phyloP scores from a whole-genome alignment of 2,113 vertebrate species.

The Cephalopholis sonnerati region DNA sequence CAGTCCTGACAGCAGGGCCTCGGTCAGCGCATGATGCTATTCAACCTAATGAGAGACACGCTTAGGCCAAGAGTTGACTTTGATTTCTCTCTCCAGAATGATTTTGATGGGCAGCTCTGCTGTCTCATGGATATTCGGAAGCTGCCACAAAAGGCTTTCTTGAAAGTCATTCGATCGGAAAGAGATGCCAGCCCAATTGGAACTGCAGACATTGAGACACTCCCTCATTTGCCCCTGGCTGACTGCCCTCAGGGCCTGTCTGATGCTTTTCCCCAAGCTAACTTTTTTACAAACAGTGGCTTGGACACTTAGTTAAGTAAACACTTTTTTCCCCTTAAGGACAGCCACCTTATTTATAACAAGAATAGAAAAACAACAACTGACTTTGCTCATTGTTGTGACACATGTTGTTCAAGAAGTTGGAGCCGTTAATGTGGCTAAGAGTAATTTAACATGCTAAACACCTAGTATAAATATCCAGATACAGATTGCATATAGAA shows the following conservation, averaged over 20 bases:
- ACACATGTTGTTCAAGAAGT: background rate
- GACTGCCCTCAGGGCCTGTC: slow-evolving; percentile 25
- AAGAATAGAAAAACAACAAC: background rate
- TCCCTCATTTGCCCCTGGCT: slow-evolving; percentile 44
- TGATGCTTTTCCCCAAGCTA: slow-evolving; percentile 6
- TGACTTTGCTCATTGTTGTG: background rate
- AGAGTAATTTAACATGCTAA: background rate
- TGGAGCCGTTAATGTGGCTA: too few relatives aligned
- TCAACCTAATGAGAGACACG: slow-evolving; percentile 50
- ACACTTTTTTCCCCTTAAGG: background rate
- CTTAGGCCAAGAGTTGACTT: slow-evolving; percentile 34
- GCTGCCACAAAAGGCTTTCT: slow-evolving; percentile 33
- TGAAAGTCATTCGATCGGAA: slow-evolving; percentile 42
- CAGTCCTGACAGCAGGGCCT: background rate
- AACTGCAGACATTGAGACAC: slow-evolving; percentile 32
- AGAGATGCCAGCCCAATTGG: slow-evolving; percentile 46
- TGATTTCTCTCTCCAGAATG: slow-evolving; percentile 21
- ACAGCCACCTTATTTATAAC: background rate
- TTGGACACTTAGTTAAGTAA: slow-evolving; percentile 15
- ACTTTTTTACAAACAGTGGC: slow-evolving; percentile 14
- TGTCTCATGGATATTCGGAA: slow-evolving; percentile 42
- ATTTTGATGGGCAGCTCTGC: slow-evolving; percentile 39
- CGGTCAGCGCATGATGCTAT: slow-evolving; percentile 20
- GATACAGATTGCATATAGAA: too few relatives aligned
- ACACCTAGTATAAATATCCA: background rate